Evolutionary conservation across 2,888 invertebrate genomes (phyloP).

Genomic region (Danaus chrysippus): DNA sequence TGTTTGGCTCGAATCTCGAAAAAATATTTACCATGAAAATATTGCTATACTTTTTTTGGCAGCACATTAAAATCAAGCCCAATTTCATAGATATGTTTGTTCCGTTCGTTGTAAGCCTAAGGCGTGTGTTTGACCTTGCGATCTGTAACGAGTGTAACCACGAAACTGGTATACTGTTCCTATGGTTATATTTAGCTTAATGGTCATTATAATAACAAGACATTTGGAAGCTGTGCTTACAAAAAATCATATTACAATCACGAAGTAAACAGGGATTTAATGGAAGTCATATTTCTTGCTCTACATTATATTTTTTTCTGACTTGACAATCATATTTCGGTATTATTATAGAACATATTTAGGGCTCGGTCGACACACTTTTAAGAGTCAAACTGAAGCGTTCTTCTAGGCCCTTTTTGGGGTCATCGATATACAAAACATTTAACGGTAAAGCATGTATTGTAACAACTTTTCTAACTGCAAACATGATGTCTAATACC

Average conservation of each 20-base stretch:
- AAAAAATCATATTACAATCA: slow-evolving; percentile 8
- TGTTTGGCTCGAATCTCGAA: neutral
- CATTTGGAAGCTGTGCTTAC: slow-evolving; percentile 16
- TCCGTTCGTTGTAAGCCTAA: slow-evolving; percentile 45
- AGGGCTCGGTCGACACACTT: neutral
- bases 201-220: slow-evolving; percentile 21
- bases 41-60: slow-evolving; percentile 9
- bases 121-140: slow-evolving; percentile 52
- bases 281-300: slow-evolving; percentile 5
- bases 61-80: slow-evolving; percentile 34
- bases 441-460: slow-evolving; percentile 6
- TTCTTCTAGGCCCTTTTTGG: slow-evolving; percentile 7
- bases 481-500: slow-evolving; percentile 26
- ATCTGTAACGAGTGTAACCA: slow-evolving; percentile 42
- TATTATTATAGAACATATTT: neutral
- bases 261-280: slow-evolving; percentile 4
- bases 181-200: slow-evolving; percentile 31
- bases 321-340: neutral
- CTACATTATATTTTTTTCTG: neutral
- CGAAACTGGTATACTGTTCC: slow-evolving; percentile 43
- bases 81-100: slow-evolving; percentile 60
- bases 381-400: neutral
- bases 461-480: slow-evolving; percentile 15
- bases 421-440: neutral
- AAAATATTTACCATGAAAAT: slow-evolving; percentile 9